A percentile compares a stretch with the other conserved stretches of the same genome.
These are phyloP conservation scores for Calidris pygmaea DNA, from an alignment of 2,113 vertebrate genomes.

Conservation along the genomic window DNA sequence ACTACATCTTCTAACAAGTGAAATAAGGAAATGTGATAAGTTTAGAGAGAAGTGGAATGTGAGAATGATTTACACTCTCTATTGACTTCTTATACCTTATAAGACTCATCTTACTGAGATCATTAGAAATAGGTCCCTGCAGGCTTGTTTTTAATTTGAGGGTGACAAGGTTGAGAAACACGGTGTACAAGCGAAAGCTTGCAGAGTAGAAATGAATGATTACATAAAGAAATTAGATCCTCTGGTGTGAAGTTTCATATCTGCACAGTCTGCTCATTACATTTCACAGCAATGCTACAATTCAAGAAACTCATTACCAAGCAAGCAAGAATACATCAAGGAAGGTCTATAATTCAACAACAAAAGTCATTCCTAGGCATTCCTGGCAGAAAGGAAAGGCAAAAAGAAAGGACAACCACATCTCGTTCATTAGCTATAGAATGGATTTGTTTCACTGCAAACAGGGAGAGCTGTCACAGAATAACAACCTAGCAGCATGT, in stretches of 20 bases:
- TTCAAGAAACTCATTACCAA: not conserved
- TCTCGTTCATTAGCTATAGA: not conserved
- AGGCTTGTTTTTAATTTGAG: slow-evolving; percentile 29
- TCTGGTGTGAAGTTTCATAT: not conserved
- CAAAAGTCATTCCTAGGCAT: not conserved
- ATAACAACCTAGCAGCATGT: not conserved
- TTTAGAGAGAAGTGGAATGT: slow-evolving; percentile 24
- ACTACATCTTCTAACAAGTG: not conserved
- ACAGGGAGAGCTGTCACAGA: not conserved
- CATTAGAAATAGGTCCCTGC: not conserved
- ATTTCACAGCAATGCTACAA: not conserved
- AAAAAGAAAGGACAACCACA: not conserved
- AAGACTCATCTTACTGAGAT: not conserved
- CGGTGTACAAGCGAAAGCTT: not conserved
- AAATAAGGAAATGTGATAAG: not conserved
- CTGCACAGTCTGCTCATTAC: not conserved
- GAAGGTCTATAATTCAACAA: not conserved
- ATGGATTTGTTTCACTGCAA: not conserved
- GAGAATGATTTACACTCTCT: not conserved
- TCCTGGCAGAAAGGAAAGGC: not conserved
- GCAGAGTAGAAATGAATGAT: not conserved
- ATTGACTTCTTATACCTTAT: not conserved
- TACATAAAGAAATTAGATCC: not conserved
- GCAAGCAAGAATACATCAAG: not conserved
- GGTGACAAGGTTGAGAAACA: slow-evolving; percentile 8